phyloP scores from a whole-genome alignment of 2,888 invertebrate species.

The Agrypnus murinus region DNA sequence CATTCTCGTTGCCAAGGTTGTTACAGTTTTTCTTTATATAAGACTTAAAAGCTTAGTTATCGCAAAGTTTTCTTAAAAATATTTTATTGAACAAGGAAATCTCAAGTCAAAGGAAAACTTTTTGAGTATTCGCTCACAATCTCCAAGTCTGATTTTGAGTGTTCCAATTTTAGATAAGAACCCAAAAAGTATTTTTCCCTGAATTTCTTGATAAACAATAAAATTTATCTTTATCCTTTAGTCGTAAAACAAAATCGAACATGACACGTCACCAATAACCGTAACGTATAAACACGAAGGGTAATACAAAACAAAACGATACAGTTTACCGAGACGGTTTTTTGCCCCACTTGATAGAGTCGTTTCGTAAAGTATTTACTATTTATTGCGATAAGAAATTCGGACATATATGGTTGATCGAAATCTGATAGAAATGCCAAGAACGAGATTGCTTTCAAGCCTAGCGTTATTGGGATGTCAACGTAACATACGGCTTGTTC shows the following conservation, averaged over 20 bases:
- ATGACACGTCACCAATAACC: constrained; percentile 25
- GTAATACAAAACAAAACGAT: constrained; percentile 22
- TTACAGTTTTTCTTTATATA: no score
- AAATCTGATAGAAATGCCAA: constrained; percentile 29
- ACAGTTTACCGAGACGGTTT: constrained; percentile 10
- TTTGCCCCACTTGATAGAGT: constrained; percentile 13
- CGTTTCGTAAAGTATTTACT: constrained; percentile 26
- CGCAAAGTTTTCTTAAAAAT: no score
- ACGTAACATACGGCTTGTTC: constrained; percentile 22
- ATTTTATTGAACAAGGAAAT: no score
- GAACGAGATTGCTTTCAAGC: constrained; percentile 27
- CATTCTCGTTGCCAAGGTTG: no score
- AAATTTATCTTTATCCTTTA: background rate
- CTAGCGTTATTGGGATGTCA: constrained; percentile 25
- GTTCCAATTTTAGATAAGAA: no score
- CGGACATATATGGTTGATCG: constrained; percentile 26
- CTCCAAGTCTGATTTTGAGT: no score
- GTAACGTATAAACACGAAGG: constrained; percentile 25
- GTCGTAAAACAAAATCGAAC: constrained; percentile 12
- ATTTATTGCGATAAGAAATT: constrained; percentile 29
- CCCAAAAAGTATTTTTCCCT: no score
- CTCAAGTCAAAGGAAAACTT: no score
- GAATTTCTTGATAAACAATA: background rate
- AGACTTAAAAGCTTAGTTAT: no score
- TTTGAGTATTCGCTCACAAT: no score